phyloP scores from a whole-genome alignment of 2,888 invertebrate species.

The Eupithecia centaureata region DNA sequence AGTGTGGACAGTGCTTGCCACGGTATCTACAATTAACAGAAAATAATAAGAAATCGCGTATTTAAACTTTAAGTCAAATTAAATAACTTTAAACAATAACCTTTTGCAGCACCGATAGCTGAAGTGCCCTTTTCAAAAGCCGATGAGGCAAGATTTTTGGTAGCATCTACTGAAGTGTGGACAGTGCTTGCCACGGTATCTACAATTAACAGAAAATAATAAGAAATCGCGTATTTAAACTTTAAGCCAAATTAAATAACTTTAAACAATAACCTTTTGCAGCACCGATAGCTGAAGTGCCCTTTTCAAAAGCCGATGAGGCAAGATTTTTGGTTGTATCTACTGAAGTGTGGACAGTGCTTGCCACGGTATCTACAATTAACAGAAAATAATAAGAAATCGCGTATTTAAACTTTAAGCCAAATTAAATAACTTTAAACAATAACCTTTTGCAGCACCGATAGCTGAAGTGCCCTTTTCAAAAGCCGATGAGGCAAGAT shows the following conservation, averaged over 20 bases:
- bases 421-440: background rate
- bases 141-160: slow-evolving; percentile 57
- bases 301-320: slow-evolving; percentile 57
- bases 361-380: slow-evolving; percentile 56
- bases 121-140: slow-evolving; percentile 60
- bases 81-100: slow-evolving; percentile 29
- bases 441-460: slow-evolving; percentile 59
- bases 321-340: slow-evolving; percentile 60
- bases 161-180: slow-evolving; percentile 57
- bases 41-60: background rate
- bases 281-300: slow-evolving; percentile 54
- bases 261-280: slow-evolving; percentile 53
- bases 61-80: background rate
- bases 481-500: slow-evolving; percentile 55
- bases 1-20: slow-evolving; percentile 53
- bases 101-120: slow-evolving; percentile 57
- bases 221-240: background rate
- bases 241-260: background rate
- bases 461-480: slow-evolving; percentile 58
- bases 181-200: slow-evolving; percentile 58
- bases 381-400: slow-evolving; percentile 16
- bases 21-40: slow-evolving; percentile 52
- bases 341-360: slow-evolving; percentile 56
- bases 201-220: slow-evolving; percentile 41
- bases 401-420: background rate